Evolutionary conservation across 2,113 vertebrate genomes (phyloP).

Genomic region (Solea senegalensis): DNA sequence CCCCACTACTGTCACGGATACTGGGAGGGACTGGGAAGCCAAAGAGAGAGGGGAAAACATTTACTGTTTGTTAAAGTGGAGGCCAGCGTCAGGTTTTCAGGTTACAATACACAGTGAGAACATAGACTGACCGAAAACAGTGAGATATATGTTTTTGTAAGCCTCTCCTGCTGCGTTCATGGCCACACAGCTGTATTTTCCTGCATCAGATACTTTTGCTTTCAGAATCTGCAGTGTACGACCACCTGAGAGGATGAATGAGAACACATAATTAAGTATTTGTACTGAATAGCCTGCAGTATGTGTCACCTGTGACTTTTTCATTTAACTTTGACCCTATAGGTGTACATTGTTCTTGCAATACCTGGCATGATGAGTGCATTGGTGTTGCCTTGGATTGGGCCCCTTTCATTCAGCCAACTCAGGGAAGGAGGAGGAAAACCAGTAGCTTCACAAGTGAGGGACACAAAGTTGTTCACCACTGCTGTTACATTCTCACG

Average conservation of each 20-base stretch:
- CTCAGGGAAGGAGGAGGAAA: constrained; percentile 92
- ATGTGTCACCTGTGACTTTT: not conserved
- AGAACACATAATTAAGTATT: not conserved
- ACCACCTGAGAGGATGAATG: constrained; percentile 80
- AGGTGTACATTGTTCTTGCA: not conserved
- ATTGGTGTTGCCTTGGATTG: constrained; percentile 83
- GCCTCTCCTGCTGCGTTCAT: constrained; percentile 92
- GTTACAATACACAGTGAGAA: not conserved
- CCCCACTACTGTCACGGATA: constrained; percentile 86
- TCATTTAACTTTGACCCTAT: not conserved
- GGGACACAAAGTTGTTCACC: constrained; percentile 91
- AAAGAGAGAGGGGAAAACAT: not conserved
- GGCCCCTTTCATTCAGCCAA: constrained; percentile 90
- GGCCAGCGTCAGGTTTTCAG: accelerated
- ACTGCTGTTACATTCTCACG: constrained; percentile 91
- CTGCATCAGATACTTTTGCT: constrained; percentile 89
- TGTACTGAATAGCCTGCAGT: not conserved
- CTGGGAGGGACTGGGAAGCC: constrained; percentile 88
- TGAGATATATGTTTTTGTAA: constrained; percentile 88
- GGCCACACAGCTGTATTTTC: constrained; percentile 91
- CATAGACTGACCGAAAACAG: constrained; percentile 87
- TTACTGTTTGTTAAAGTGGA: not conserved
- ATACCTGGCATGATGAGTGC: constrained; percentile 91
- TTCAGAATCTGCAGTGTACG: constrained; percentile 90
- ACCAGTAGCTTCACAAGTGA: constrained; percentile 91